Evolutionary conservation across 2,797 vertebrate genomes (phyloP).

Genomic region (Poecilia gillii): DNA sequence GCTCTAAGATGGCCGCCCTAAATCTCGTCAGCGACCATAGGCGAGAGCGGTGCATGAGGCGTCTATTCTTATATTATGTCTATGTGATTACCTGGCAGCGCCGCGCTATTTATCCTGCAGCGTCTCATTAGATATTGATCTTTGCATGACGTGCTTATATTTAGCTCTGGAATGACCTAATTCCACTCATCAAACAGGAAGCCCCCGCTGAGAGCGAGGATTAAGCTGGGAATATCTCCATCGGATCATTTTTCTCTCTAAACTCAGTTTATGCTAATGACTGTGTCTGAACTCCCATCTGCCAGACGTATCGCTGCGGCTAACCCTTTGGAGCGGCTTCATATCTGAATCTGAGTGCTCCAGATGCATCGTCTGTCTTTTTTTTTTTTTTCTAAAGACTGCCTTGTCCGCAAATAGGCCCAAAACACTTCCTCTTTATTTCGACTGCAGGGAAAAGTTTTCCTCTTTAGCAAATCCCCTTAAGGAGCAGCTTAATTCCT

Average conservation of each 20-base stretch:
- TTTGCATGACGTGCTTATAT: conserved; percentile 30
- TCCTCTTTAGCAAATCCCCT: conserved; percentile 38
- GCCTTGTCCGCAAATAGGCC: conserved; percentile 1
- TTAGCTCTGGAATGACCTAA: conserved; percentile 22
- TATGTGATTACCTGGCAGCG: background rate
- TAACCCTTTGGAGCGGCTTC: background rate
- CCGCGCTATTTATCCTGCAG: background rate
- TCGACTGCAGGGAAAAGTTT: conserved; percentile 17
- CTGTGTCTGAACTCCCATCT: conserved; percentile 1
- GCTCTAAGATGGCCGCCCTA: too few species aligned
- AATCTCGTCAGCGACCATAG: too few species aligned
- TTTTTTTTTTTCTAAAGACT: background rate
- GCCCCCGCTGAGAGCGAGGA: conserved; percentile 12
- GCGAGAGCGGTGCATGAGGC: too few species aligned
- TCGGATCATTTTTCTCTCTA: conserved; percentile 14
- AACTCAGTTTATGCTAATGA: conserved; percentile 35
- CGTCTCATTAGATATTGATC: conserved; percentile 25
- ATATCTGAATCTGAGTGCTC: background rate
- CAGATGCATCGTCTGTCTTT: background rate
- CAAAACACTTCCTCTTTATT: background rate
- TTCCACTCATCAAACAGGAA: conserved; percentile 24
- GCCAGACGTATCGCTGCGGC: background rate
- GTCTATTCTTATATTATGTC: too few species aligned
- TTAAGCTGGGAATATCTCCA: conserved; percentile 32
- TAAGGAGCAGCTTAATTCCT: conserved; percentile 25